Evolutionary conservation across 2,888 invertebrate species (phyloP), one percentile per base, ranked within the genome.

Genomic region (Pollenia amentaria): DNA sequence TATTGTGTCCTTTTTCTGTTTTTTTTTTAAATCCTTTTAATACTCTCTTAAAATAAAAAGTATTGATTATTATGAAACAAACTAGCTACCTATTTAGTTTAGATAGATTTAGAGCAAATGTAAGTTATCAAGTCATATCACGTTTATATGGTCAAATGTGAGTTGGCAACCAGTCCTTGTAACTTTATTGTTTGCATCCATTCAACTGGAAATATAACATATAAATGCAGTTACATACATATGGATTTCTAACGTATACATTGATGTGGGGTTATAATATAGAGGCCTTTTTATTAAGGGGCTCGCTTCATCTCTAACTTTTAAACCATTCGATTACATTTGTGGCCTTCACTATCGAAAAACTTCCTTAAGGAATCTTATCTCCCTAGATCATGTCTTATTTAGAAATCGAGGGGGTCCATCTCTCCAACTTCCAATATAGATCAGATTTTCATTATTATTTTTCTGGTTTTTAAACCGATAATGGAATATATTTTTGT

Each of bases 141-240:
- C 77, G 77, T 77, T 67, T 65, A 29, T 29, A 57, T 77, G 55
- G 64, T 77, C 44, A 65, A 53, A 77, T 55, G 55, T 55, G 65
- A 67, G 38, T 67, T 77, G 77, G 77, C 65, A 77, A 38, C 65
- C 65, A 55, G 40, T 77, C 53, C 55, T 77, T 55, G 53, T 55
- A 55, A 55, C 55, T 29, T 44, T 11, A 65, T 65, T 77, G 65
- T 77, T 55, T 55, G 55, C 53, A 67, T 21, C 44, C 16, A 55
- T 42, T 77, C 77, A 55, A 65, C 55, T 65, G 44, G 44, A 65
- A 67, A 29, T 55, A 62, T 9, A 48, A 14, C 44, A 60, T 3
- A 18, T 14, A 55, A n/a, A 48, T 48, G 6, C 48, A 46, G 1
- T 46, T 10, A 46, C 0, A 2, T 48, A 48, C 48, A 48, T 3